Base-by-base conservation (phyloP, 2,113 vertebrate species). In the Hyaena hyaena region DNA sequence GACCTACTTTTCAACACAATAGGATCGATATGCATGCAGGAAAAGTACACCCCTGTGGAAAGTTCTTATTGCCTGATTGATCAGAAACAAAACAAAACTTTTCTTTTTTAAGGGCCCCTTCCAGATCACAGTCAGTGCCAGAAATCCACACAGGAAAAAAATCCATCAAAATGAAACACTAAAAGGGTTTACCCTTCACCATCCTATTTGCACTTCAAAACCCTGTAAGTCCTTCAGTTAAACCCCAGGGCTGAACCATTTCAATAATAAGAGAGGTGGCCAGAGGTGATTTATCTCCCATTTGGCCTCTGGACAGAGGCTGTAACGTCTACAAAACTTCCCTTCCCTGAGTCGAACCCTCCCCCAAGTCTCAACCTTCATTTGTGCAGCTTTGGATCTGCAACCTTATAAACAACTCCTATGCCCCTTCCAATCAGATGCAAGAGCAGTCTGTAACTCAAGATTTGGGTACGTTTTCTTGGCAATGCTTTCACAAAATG, bases 31-130 rank as follows among this genome's bases (percentile, higher is more conserved):
- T 98, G 99, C 98, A 99, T 99, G 98, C 95, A 97, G 94, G 96
- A 98, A 98, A 98, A 97, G 97, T 97, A 98, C 92, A 98, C 96
- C 99, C 99, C 98, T 98, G 93, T 98, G 98, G 99, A 99, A 99
- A 99, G 98, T 99, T 98, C 98, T 97, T 98, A 98, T 98, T 99
- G 98, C 98, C 98, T 99, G 99, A 98, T 97, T 99, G 98, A 98
- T 98, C 98, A 99, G 99, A 99, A 99, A 99, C 99, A 99, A 99
- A 99, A 98, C 99, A 99, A 98, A 98, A 98, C 96, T 93, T 96
- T 95, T 97, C 39, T 95, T 96, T 96, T 95, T 95, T 71, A 98
- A 98, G 98, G 98, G 98, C 98, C 91, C 96, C 97, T 99, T 98
- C 99, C 98, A 99, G 98, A 99, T 99, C 98, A 98, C 98, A 99